Evolutionary conservation across 1,140 invertebrate species (phyloP), one percentile per base, ranked within the genome.

Genomic region (Dendroctonus valens): DNA sequence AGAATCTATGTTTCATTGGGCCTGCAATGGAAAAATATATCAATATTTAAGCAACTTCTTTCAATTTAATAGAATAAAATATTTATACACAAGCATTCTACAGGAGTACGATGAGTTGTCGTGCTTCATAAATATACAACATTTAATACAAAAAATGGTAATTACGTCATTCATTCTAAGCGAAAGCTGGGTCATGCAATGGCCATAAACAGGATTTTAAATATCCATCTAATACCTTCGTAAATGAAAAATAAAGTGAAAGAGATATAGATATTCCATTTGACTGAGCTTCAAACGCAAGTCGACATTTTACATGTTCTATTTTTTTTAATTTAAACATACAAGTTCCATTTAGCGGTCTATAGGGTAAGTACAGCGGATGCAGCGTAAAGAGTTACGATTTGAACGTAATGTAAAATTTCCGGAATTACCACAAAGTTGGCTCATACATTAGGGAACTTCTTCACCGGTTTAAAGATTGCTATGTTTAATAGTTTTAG

Each of bases 1-100:
- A 71, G 73, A 73, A 70, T 75, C 68, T 75, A 73, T 73, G 68
- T 75, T 75, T 76, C 74, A 77, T 77, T 77, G 75, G 71, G 75
- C 76, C 75, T 77, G 76, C 75, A 77, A 77, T 68, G 74, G 69
- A 73, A 71, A 74, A 74, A 73, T 61, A 49, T 9, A 41, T 26
- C 26, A 26, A 26, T 49, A 64, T 62, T 70, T 70, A 70, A 61
- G 60, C 61, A 64, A 63, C 58, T 49, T 62, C 6, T 15, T 44
- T 12, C n/a, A 58, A 48, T 15, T 9, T 44, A 44, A 46, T 51
- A 51, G 41, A 57, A 38, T 41, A 54, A 67, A 58, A 52, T 50
- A 60, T 11, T 39, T 52, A 41, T 67, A 67, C 53, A 62, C 65
- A 67, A 67, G 65, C 65, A 67, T 67, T 54, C 65, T 67, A 67